Conservation (phyloP, 2,113 vertebrate species). For the Leiothrix lutea region DNA sequence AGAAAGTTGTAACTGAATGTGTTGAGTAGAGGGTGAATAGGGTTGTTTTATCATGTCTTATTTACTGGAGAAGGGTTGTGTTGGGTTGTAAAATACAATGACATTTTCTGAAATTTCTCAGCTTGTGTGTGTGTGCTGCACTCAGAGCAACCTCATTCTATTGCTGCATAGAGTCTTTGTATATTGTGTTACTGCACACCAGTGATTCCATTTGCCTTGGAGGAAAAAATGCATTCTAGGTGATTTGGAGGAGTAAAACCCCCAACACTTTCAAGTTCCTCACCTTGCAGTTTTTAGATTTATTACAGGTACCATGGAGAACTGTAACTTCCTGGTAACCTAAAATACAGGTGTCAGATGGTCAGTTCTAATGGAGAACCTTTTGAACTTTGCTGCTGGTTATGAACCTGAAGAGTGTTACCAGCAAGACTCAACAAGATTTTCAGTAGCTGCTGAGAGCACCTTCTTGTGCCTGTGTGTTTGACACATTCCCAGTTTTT, state of each 20-base stretch:
- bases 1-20: background rate
- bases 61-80: background rate
- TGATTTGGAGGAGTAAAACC: background rate
- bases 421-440: background rate
- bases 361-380: background rate
- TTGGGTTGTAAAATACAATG: background rate
- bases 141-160: rapidly evolving
- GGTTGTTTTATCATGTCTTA: background rate
- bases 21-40: background rate
- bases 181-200: background rate
- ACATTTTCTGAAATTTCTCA: background rate
- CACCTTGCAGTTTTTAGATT: background rate
- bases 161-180: background rate
- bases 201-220: background rate
- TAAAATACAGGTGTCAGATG: background rate
- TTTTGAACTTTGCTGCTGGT: background rate
- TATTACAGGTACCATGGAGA: background rate
- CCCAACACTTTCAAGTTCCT: background rate
- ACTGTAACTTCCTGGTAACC: background rate
- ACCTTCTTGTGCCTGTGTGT: background rate
- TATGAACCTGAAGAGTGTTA: background rate
- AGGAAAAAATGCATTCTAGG: background rate
- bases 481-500: background rate
- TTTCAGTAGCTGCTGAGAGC: background rate
- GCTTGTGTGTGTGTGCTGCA: background rate